Percentiles rank a stretch among this genome's conserved stretches.
Conservation (phyloP, 92 coral and sea anemone genomes). For the Porites lobata region DNA sequence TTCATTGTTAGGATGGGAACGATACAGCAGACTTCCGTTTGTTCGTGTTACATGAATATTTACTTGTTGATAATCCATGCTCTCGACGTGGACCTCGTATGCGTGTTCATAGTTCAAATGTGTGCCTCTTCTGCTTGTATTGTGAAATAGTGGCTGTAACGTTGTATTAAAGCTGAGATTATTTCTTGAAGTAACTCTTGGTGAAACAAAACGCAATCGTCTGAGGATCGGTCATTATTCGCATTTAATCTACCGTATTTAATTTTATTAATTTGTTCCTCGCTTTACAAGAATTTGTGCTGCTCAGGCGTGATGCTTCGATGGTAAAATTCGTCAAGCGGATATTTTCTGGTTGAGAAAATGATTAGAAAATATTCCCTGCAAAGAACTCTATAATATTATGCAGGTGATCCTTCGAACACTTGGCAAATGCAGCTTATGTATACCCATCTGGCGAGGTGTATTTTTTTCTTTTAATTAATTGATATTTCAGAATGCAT, state of each 20-base stretch:
- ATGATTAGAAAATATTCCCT: not conserved
- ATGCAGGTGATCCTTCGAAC: not conserved
- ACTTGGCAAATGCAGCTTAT: not conserved
- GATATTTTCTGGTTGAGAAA: not conserved
- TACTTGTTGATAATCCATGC: not conserved
- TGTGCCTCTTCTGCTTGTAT: not conserved
- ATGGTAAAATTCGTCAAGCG: not conserved
- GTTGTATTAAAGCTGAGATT: not conserved
- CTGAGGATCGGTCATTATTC: not conserved
- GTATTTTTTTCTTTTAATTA: slow-evolving; percentile 2
- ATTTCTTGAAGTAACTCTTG: not conserved
- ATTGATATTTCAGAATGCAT: not conserved
- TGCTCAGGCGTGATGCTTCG: not conserved
- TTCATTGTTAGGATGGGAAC: not conserved
- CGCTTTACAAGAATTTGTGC: not conserved
- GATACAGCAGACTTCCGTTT: slow-evolving; percentile 12
- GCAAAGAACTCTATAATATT: not conserved
- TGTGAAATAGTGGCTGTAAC: not conserved
- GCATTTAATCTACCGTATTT: not conserved
- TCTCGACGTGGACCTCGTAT: not conserved
- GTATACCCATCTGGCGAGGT: not conserved
- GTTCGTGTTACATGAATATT: not conserved
- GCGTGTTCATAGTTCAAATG: not conserved
- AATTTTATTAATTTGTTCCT: slow-evolving; percentile 2
- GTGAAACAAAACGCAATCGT: not conserved